Evolutionary conservation across 2,113 vertebrate species (phyloP), one percentile per base, ranked within the genome.

Genomic region (Brachypteracias leptosomus): DNA sequence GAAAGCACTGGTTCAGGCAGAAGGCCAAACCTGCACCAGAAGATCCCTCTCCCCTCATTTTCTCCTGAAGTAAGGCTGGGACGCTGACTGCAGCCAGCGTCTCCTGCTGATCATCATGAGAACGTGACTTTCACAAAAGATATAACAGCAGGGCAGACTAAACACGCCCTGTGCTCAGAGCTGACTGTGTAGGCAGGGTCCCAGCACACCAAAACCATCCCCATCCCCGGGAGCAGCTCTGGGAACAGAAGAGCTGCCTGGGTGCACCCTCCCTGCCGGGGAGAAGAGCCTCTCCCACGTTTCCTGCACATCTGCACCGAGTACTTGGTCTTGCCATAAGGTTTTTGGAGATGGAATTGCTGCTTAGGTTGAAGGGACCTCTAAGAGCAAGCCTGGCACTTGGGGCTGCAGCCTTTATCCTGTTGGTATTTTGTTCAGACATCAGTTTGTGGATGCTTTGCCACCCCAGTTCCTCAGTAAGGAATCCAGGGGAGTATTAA

Each of bases 221-320:
- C 44, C 4, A 21, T 26, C 25, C 49, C 47, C 67, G 5, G 46
- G 33, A 47, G 8, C 24, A 54, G 75, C 31, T 19, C 46, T 25
- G 52, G n/a, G 76, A 24, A 38, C 31, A 38, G 47, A 55, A 10
- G 7, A 20, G 40, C 21, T 24, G 35, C 33, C 5, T 14, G 1
- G 2, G 33, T 7, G 6, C 35, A 20, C 3, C n/a, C 20, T 65
- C 29, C 36, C n/a, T 20, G 2, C 14, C 59, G 10, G 57, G 11
- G 2, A 17, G 63, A 52, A 38, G 6, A 62, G 16, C 70, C 33
- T 36, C 38, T 68, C 47, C 55, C 16, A 20, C 26, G 8, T 61
- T 61, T 65, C 33, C 55, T 57, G 46, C 16, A 3, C 1, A 16
- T 13, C 15, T 5, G 29, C 46, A 38, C 26, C 0, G 0, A 22